Conservation (phyloP, 2,797 vertebrate species). For the Bradypodion pumilum region DNA sequence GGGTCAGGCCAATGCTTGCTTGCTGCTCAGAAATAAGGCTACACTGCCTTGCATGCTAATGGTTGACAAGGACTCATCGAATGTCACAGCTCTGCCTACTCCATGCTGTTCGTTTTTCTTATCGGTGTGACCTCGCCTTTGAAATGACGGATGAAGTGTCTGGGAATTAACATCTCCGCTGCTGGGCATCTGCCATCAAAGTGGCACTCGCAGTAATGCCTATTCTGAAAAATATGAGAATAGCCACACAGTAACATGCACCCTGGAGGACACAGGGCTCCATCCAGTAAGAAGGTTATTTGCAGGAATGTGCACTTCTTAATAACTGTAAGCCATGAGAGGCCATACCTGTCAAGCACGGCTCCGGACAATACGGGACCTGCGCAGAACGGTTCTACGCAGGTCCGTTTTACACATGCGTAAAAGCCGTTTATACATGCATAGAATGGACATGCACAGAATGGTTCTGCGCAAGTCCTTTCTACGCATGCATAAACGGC, state of each 20-base stretch:
- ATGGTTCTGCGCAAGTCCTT: too few relatives aligned
- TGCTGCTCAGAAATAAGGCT: conserved; percentile 62
- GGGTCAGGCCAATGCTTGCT: conserved; percentile 68
- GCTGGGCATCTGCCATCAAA: conserved; percentile 62
- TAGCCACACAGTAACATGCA: neutral
- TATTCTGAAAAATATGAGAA: conserved; percentile 32
- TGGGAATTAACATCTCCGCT: conserved; percentile 67
- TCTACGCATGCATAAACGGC: too few relatives aligned
- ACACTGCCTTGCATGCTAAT: conserved; percentile 72
- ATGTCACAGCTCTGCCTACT: conserved; percentile 69
- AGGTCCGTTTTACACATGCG: too few relatives aligned
- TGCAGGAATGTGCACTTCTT: neutral
- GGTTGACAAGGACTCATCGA: conserved; percentile 75
- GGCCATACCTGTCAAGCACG: too few relatives aligned
- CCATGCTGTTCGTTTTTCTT: conserved; percentile 69
- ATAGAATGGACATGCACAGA: too few relatives aligned
- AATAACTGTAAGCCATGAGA: neutral
- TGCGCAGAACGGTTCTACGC: too few relatives aligned
- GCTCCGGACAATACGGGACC: too few relatives aligned
- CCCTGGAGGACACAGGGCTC: neutral
- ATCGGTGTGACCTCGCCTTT: conserved; percentile 70
- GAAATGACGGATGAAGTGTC: conserved; percentile 66
- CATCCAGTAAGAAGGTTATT: neutral
- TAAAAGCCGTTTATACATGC: too few relatives aligned
- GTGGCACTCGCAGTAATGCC: conserved; percentile 51